Base-by-base conservation (phyloP, 2,888 invertebrate genomes). In the Macrosoma leucophasiata region DNA sequence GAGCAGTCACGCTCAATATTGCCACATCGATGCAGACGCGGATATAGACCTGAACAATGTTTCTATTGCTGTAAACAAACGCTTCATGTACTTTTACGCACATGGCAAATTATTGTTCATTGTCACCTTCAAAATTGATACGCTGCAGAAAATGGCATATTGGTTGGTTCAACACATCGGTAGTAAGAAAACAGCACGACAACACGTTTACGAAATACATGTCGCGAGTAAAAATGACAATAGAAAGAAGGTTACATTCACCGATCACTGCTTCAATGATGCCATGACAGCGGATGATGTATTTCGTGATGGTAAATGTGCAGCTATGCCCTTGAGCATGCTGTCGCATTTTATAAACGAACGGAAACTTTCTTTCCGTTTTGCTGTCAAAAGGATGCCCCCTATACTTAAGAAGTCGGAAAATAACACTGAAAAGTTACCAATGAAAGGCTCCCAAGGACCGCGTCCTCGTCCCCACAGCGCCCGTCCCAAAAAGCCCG, bases 81-180 rank as follows among this genome's bases (percentile, higher is more conserved):
- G 77, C 3, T 61, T 58, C 33, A 57, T 79, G 34, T 77, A 57
- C 42, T 48, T 82, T 15, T 42, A 63, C 5, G 33, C 62, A 4
- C 72, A 71, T 41, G 67, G 58, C 19, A 76, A 74, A 38, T 44
- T 70, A 37, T 55, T 73, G 28, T 82, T 77, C 41, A 63, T 75
- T 20, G 43, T 82, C 7, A 78, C 78, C 9, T 41, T 77, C 43
- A 77, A 75, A 46, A 58, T 77, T 8, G 76, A 77, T 32, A 72
- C 71, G 8, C 43, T 66, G 26, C 70, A 73, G 44, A 73, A 79
- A 32, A 64, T 73, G 66, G 69, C 62, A 3, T 82, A 67, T 43
- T 82, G 76, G 76, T 42, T 64, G 10, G 43, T 82, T 13, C 82
- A 82, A 43, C 72, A 64, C 27, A 74, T 82, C 19, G 82, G 81